Conservation (phyloP, 2,113 vertebrate species). For the Chaetodon trifascialis region DNA sequence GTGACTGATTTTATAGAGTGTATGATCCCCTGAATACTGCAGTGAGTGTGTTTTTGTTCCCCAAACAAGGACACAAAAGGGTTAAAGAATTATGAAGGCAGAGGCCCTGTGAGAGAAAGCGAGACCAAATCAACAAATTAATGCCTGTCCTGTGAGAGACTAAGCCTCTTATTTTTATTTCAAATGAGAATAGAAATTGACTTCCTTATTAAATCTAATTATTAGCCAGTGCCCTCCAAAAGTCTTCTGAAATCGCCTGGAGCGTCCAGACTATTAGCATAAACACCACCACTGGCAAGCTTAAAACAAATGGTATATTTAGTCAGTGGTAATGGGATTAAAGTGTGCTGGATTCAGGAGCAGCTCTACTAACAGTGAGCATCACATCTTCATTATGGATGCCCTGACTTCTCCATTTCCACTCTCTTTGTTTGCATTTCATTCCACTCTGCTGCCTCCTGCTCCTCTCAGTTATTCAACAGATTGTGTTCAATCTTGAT, state of each 20-base stretch:
- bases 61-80: conserved; percentile 54
- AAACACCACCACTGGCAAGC: conserved; percentile 85
- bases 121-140: conserved; percentile 82
- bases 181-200: conserved; percentile 86
- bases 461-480: conserved; percentile 81
- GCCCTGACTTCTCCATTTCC: conserved; percentile 76
- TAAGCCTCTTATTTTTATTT: conserved; percentile 86
- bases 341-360: conserved; percentile 82
- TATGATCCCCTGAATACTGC: neutral
- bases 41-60: conserved; percentile 20
- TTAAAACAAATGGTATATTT: conserved; percentile 90
- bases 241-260: conserved; percentile 83
- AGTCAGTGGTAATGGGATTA: conserved; percentile 87
- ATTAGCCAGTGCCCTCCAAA: conserved; percentile 87
- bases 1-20: conserved; percentile 7
- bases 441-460: conserved; percentile 73
- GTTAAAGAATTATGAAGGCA: conserved; percentile 68
- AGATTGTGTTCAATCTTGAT: conserved; percentile 86
- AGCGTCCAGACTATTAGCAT: conserved; percentile 85
- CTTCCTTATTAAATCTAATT: conserved; percentile 87
- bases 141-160: conserved; percentile 78
- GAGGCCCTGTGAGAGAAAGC: conserved; percentile 67
- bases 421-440: conserved; percentile 82
- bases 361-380: conserved; percentile 74
- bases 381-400: conserved; percentile 82